Evolutionary conservation across 2,797 vertebrate genomes (phyloP).

Genomic region (Halcyon badia): DNA sequence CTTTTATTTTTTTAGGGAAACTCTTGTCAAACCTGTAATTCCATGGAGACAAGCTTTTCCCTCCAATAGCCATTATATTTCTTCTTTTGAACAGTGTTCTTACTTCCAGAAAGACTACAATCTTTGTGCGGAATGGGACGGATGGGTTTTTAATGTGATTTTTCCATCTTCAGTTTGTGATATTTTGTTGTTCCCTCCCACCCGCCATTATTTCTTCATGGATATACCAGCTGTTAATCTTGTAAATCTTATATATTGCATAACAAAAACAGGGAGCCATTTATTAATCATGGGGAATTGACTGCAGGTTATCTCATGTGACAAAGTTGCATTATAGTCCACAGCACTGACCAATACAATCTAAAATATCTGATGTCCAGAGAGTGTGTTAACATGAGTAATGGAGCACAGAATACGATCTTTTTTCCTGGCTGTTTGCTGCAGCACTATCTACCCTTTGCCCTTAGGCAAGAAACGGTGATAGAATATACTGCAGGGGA

Average conservation of each 20-base stretch:
- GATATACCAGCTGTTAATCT: not conserved
- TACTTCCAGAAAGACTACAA: not conserved
- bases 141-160: not conserved
- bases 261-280: not conserved
- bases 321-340: not conserved
- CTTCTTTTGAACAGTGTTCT: not conserved
- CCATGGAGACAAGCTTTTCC: not conserved
- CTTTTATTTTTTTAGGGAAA: not conserved
- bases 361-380: slow-evolving; percentile 7
- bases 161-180: not conserved
- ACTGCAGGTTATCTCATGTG: not conserved
- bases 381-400: slow-evolving; percentile 48
- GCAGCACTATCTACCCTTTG: slow-evolving; percentile 6
- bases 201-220: not conserved
- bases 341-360: not conserved
- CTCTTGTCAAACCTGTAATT: not conserved
- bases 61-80: not conserved
- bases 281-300: not conserved
- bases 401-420: slow-evolving; percentile 31
- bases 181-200: no score
- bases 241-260: not conserved
- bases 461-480: slow-evolving; percentile 9
- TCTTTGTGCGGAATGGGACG: not conserved
- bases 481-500: slow-evolving; percentile 27
- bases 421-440: slow-evolving; percentile 21